Conservation (phyloP, 2,888 invertebrate genomes). For the Dysmachus trigonus region DNA sequence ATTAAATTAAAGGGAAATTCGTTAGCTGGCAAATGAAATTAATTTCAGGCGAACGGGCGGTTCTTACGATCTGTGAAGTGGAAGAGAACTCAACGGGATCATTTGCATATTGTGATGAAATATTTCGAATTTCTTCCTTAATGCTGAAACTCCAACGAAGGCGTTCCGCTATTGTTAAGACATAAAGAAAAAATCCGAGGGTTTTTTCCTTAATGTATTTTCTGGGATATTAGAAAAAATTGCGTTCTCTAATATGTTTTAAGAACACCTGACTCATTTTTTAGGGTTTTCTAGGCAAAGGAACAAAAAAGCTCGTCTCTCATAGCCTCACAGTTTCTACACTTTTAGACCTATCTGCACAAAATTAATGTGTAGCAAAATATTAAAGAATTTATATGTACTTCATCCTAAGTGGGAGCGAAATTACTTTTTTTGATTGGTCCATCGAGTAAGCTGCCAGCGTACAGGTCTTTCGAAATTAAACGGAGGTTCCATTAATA, state of each 20-base stretch:
- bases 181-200: background rate
- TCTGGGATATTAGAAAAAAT: background rate
- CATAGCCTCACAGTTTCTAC: background rate
- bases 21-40: constrained; percentile 20
- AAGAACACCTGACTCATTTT: background rate
- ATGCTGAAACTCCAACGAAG: background rate
- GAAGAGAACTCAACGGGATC: background rate
- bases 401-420: too few relatives aligned
- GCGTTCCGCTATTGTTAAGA: background rate
- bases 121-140: background rate
- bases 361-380: too few relatives aligned
- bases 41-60: background rate
- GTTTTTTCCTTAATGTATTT: background rate
- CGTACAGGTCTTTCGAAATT: too few relatives aligned
- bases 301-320: background rate
- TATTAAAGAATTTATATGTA: too few relatives aligned
- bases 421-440: too few relatives aligned
- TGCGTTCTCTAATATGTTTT: background rate
- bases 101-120: background rate
- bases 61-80: background rate
- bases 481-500: too few relatives aligned
- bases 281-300: background rate
- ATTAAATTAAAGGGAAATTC: constrained; percentile 14
- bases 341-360: background rate
- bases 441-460: too few relatives aligned